phyloP scores from a whole-genome alignment of 35 echinoderm and acorn worm genomes.

The Ptychodera flava region DNA sequence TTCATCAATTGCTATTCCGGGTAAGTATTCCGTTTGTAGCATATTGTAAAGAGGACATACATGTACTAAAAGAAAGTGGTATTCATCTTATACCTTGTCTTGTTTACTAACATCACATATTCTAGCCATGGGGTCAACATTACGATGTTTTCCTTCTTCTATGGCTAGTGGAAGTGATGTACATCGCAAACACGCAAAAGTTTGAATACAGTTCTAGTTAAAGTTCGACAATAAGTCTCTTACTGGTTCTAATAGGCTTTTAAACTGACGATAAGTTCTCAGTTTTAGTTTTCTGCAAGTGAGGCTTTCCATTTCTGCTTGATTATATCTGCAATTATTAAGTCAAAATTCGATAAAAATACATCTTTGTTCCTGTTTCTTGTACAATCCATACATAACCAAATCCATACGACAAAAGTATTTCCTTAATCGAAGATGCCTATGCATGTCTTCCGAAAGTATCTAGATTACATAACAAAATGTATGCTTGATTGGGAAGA shows the following conservation, averaged over 20 bases:
- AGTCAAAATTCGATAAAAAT: background rate
- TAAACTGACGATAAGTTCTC: background rate
- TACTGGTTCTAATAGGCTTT: background rate
- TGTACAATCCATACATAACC: background rate
- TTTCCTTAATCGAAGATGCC: background rate
- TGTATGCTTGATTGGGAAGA: background rate
- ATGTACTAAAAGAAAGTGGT: background rate
- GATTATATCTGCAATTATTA: background rate
- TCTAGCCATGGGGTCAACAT: background rate
- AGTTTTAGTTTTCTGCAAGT: too few relatives aligned
- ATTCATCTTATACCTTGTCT: background rate
- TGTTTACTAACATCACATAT: background rate
- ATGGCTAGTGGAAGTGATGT: background rate
- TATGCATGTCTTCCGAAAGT: background rate
- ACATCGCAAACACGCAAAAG: background rate
- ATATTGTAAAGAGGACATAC: background rate
- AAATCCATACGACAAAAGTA: background rate
- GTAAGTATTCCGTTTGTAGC: background rate
- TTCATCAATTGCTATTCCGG: background rate
- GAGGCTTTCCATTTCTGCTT: background rate
- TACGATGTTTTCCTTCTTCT: background rate
- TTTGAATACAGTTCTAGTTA: background rate
- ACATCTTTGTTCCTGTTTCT: background rate
- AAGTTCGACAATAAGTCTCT: background rate
- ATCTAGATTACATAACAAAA: background rate